These are phyloP conservation scores for Ruditapes philippinarum DNA, from an alignment of 1,140 invertebrate species.

Conservation along the genomic window DNA sequence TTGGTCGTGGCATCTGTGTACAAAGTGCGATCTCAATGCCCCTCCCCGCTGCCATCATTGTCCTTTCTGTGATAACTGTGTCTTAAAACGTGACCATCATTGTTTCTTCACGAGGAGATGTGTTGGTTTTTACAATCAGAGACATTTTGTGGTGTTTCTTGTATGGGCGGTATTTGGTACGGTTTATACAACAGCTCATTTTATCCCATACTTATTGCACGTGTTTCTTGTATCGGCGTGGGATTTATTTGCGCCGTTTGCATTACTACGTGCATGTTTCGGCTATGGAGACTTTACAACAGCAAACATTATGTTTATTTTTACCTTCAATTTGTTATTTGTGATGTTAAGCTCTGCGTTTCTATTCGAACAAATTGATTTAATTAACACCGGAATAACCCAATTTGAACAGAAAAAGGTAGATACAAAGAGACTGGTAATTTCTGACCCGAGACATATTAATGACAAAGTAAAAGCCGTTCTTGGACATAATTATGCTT, in stretches of 20 bases:
- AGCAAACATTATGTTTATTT: background rate
- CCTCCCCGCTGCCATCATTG: constrained; percentile 93
- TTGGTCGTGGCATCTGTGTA: constrained; percentile 74
- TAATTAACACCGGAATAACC: constrained; percentile 12
- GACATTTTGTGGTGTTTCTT: constrained; percentile 93
- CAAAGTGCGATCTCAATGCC: constrained; percentile 68
- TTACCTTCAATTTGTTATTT: constrained; percentile 22
- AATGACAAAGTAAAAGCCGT: constrained; percentile 33
- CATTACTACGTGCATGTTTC: background rate
- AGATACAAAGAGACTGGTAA: constrained; percentile 4
- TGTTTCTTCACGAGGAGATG: constrained; percentile 96
- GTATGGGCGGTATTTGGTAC: constrained; percentile 48
- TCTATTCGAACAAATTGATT: constrained; percentile 14
- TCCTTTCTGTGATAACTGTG: constrained; percentile 92
- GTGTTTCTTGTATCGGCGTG: background rate
- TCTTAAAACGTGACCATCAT: constrained; percentile 97
- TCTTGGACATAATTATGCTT: background rate
- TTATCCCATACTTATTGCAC: constrained; percentile 21
- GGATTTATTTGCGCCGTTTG: constrained; percentile 27
- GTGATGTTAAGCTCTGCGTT: constrained; percentile 44
- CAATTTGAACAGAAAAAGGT: constrained; percentile 40
- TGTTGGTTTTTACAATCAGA: constrained; percentile 95
- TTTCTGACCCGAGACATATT: constrained; percentile 26
- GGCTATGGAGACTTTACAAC: background rate
- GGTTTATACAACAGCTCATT: constrained; percentile 9